Evolutionary conservation across 2,113 vertebrate species (phyloP).

Genomic region (Trichechus manatus): DNA sequence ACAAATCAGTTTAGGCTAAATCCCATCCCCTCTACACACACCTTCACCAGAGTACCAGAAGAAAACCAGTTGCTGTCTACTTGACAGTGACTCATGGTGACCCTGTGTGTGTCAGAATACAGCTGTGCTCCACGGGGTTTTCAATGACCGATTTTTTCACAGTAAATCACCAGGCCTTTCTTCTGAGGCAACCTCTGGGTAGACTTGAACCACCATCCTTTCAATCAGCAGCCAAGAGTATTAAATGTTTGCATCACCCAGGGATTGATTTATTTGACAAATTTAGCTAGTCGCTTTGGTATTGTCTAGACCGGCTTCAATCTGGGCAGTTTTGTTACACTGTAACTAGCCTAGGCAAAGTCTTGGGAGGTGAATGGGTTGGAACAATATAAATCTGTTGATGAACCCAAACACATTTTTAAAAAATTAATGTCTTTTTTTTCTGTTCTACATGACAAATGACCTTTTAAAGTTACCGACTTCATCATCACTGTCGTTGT

Average conservation of each 20-base stretch:
- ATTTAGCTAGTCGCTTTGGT: neutral
- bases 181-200: no score
- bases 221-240: no score
- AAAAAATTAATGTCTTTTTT: neutral
- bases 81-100: no score
- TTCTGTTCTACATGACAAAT: neutral
- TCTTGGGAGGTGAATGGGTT: neutral
- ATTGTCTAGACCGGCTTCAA: neutral
- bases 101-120: no score
- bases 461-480: neutral
- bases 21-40: neutral
- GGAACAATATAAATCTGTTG: neutral
- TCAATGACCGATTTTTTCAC: no score
- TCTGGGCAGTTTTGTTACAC: neutral
- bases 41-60: neutral
- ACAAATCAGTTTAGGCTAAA: neutral
- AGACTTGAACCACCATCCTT: no score
- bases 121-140: no score
- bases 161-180: no score
- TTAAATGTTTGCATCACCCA: no score
- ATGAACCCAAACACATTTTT: neutral
- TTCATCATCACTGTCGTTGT: neutral
- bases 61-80: no score
- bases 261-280: neutral
- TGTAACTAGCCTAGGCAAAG: neutral